Base-by-base conservation (phyloP, 2,888 invertebrate species). In the Rhagonycha lutea region DNA sequence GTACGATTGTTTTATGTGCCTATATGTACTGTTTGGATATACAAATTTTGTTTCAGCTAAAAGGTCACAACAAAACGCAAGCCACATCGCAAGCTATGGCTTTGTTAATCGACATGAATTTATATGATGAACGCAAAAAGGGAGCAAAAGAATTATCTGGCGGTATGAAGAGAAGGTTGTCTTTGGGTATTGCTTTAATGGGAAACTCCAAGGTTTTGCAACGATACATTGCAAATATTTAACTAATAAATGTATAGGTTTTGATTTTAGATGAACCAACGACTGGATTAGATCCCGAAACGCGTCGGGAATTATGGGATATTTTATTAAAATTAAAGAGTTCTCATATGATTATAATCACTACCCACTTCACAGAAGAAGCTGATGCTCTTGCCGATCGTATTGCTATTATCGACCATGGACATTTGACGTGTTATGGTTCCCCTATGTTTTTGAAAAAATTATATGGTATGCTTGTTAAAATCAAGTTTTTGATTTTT, bases 301-400 rank as follows among this genome's bases (percentile, higher is more conserved):
- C 96, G 3, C 90, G 97, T 61, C 90, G 97, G 70, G 93, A 94
- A 77, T 91, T 97, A 70, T 98, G 98, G 98, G 94, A 97, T 84
- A 89, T 97, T 77, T 89, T 97, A 83, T 90, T 94, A 81, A 88
- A 88, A 81, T 81, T 80, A 23, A 75, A 84, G 18, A 81, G 92
- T 75, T 89, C 91, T 2, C 93, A 94, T 81, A 96, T 96, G 0
- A 94, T 98, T 80, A 88, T 98, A 12, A 91, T 98, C 69, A 95
- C 96, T 11, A 98, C 98, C 0, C 98, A 98, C 88, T 96, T 95
- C 87, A 97, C 98, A 97, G 98, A 98, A 87, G 98, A 98, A 87
- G 97, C 97, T 4, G 97, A 98, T 87, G 93, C 95, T 18, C 62
- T 62, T 12, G 62, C 18, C 5, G 62, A 62, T 62, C 62, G 62